phyloP scores from a whole-genome alignment of 2,113 vertebrate species.

The Tragelaphus buxtoni region DNA sequence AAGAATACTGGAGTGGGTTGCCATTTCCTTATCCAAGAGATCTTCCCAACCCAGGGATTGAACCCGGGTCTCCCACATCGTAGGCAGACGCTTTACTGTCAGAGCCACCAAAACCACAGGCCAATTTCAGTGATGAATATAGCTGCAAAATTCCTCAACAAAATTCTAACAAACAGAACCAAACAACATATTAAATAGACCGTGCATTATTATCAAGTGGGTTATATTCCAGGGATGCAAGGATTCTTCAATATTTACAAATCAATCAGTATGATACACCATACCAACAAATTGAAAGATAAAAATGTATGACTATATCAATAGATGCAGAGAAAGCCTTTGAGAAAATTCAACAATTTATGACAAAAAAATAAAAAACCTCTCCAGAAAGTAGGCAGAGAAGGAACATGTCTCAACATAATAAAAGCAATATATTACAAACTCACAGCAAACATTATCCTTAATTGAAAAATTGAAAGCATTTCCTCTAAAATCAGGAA shows the following conservation, averaged over 20 bases:
- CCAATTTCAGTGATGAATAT: not conserved
- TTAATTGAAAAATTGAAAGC: not conserved
- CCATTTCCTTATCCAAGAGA: not conserved
- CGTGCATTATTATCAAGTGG: not conserved
- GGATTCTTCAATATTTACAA: not conserved
- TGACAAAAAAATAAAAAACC: not conserved
- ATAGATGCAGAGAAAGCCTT: not conserved
- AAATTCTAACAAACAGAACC: not conserved
- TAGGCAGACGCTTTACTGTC: not conserved
- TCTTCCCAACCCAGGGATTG: not conserved
- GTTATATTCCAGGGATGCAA: not conserved
- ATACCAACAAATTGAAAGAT: not conserved
- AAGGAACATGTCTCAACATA: not conserved
- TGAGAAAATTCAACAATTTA: not conserved
- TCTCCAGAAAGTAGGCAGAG: not conserved
- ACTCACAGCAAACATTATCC: not conserved
- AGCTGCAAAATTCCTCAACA: not conserved
- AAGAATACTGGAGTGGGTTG: too few relatives aligned
- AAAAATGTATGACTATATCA: not conserved
- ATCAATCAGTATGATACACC: not conserved
- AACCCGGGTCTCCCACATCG: rapidly evolving
- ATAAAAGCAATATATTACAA: not conserved
- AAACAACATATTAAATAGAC: not conserved
- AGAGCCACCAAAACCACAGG: not conserved
- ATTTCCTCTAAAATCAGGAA: not conserved